Conservation (phyloP, 2,797 vertebrate genomes). For the Microctenopoma steveboyesi region DNA sequence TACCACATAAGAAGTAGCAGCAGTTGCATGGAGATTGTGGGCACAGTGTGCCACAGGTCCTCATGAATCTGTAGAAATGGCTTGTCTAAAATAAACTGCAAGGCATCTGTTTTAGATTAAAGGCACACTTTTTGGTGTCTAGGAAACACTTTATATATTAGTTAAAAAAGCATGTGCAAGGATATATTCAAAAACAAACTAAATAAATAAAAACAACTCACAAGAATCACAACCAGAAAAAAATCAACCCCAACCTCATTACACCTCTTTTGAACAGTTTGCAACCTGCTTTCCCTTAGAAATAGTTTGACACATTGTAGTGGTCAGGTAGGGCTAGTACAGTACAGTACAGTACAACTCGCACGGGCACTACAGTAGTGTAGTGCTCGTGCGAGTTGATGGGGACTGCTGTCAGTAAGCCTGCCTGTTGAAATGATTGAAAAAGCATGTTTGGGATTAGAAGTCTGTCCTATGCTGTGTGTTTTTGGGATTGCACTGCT, state of each 20-base stretch:
- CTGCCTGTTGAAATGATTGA: slow-evolving; percentile 66
- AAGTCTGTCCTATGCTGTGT: slow-evolving; percentile 42
- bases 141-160: neutral
- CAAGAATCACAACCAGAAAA: too few relatives aligned
- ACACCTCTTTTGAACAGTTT: slow-evolving; percentile 45
- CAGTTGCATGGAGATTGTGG: neutral
- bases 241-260: slow-evolving; percentile 21
- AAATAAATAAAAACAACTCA: too few relatives aligned
- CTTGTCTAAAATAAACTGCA: neutral
- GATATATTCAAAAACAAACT: too few relatives aligned
- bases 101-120: neutral
- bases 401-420: slow-evolving; percentile 61
- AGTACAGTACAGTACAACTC: too few relatives aligned
- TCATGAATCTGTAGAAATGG: neutral
- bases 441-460: slow-evolving; percentile 78
- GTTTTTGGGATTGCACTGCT: slow-evolving; percentile 10
- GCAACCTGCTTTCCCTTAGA: slow-evolving; percentile 51
- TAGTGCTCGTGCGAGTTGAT: slow-evolving; percentile 47
- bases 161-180: neutral
- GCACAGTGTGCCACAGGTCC: neutral
- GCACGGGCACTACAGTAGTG: slow-evolving; percentile 60
- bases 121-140: neutral
- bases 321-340: slow-evolving; percentile 58
- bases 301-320: slow-evolving; percentile 61
- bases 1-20: slow-evolving; percentile 5